phyloP scores from a whole-genome alignment of 2,113 vertebrate species.

The Cricetomys ansorgei region DNA sequence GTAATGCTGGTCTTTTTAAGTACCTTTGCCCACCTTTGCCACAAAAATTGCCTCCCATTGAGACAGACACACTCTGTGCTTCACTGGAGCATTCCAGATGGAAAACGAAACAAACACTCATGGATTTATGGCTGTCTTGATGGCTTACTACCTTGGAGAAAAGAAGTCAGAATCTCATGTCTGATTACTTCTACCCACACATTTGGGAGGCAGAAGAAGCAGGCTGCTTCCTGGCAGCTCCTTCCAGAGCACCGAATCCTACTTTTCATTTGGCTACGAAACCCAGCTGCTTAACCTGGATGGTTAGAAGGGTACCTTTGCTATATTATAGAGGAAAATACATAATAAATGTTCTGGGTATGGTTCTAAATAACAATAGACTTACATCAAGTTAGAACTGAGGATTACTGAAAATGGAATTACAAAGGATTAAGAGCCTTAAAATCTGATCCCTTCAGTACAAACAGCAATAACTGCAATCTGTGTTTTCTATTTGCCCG shows the following conservation, averaged over 20 bases:
- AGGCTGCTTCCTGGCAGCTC: neutral
- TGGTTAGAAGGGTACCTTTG: neutral
- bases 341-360: neutral
- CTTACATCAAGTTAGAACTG: neutral
- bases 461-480: neutral
- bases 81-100: neutral
- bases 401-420: slow-evolving; percentile 26
- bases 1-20: neutral
- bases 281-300: neutral
- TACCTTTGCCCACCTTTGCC: neutral
- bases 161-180: neutral
- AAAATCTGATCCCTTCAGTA: neutral
- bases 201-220: neutral
- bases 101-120: neutral
- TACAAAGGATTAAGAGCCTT: neutral
- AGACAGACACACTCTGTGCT: neutral
- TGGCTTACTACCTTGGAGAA: neutral
- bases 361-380: neutral
- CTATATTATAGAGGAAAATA: neutral
- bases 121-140: neutral
- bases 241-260: neutral
- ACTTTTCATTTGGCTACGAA: neutral
- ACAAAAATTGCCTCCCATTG: neutral
- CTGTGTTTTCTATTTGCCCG: neutral
- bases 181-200: neutral